Conservation (phyloP, 2,797 vertebrate species). For the Galagoides demidoff region DNA sequence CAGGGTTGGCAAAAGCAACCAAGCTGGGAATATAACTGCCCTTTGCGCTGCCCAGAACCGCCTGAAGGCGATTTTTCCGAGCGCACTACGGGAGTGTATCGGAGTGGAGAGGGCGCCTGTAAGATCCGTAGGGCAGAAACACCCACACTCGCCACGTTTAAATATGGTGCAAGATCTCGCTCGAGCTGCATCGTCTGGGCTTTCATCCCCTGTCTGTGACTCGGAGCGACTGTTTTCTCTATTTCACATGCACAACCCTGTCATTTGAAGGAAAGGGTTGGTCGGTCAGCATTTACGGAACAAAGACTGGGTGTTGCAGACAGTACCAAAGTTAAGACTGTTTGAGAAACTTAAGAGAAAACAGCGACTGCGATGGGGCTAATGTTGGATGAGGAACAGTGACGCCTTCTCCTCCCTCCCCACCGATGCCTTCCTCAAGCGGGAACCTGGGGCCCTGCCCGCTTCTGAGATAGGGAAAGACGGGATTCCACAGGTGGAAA, state of each 20-base stretch:
- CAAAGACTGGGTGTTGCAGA: slow-evolving; percentile 46
- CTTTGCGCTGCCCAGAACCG: background rate
- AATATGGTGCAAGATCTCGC: background rate
- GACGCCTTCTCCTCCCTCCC: background rate
- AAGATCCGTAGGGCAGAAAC: background rate
- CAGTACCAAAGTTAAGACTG: slow-evolving; percentile 51
- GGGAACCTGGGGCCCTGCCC: background rate
- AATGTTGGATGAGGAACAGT: background rate
- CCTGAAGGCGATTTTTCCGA: background rate
- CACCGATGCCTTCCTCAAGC: background rate
- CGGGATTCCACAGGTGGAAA: slow-evolving; percentile 81
- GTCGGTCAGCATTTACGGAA: background rate
- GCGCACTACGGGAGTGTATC: background rate
- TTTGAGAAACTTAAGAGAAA: background rate
- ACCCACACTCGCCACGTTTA: fast-evolving
- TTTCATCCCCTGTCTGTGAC: background rate
- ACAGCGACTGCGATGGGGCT: background rate
- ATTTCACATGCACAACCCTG: background rate
- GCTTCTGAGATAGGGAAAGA: background rate
- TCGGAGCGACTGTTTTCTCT: background rate
- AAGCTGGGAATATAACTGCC: background rate
- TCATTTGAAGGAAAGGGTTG: background rate
- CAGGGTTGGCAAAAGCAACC: background rate
- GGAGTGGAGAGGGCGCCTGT: fast-evolving
- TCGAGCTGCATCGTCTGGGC: background rate